Evolutionary conservation across 2,888 invertebrate genomes (phyloP), one percentile per base, ranked within the genome.

Genomic region (Automeris io): DNA sequence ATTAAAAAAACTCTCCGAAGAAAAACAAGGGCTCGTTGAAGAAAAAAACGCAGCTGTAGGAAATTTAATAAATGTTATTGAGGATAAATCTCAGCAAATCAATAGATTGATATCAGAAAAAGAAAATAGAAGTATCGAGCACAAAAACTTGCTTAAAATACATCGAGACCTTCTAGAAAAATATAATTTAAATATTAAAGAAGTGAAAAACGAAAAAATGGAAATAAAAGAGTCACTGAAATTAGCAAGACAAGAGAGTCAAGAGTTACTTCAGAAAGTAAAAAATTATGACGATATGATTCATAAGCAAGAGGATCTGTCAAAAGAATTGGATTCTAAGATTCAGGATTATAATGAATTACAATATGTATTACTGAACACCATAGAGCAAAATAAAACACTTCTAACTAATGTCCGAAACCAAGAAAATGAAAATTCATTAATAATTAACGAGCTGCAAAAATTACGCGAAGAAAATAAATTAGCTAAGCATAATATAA

Each of bases 1-100:
- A 54, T 41, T 69, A 23, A 46, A 65, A 26, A 55, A 51, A 35
- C 43, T 78, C 23, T 45, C 58, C 21, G 55, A 71, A 19, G 63
- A 71, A 49, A 75, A 70, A 42, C 54, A 42, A 43, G 34, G 61
- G 47, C 66, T 72, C 19, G 34, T 71, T 3, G 47, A 61, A 40
- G 65, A 70, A 37, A 78, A 78, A 56, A 44, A 60, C 2, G 51
- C 36, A 12, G 76, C 71, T 1, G 52, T 76, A 4, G 66, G 67
- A 19, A 76, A 78, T 48, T 59, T 77, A 32, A 56, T 63, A 8
- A 54, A 54, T 32, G 49, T 74, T 3, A 54, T 76, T 6, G 54
- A 61, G 31, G 64, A 53, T 38, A 79, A 79, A 53, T 76, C 78
- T 1, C 49, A 59, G 47, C 70, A 80, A 62, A 59, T 78, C 2